These are phyloP conservation scores for Dicyrtoma fusca DNA, from an alignment of 2,888 invertebrate species.

Conservation along the genomic window DNA sequence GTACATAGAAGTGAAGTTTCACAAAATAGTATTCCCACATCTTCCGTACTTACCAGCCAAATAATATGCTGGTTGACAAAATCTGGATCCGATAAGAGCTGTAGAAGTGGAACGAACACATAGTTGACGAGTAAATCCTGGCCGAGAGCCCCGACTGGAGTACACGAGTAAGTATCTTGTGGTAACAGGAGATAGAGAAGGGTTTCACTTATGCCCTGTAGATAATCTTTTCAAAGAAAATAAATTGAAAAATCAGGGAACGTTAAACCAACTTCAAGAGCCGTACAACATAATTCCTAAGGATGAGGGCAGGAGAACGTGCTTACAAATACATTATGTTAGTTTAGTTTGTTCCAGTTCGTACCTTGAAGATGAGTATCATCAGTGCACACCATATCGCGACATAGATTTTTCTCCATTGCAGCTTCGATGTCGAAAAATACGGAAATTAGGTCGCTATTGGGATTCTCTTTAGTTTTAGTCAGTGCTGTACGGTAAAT, in stretches of 20 bases:
- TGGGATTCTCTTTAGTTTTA: constrained; percentile 59
- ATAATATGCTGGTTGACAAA: constrained; percentile 87
- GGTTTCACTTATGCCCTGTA: constrained; percentile 79
- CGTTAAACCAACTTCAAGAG: too few relatives aligned
- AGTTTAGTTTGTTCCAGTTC: too few relatives aligned
- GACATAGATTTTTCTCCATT: constrained; percentile 79
- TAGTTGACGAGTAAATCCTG: constrained; percentile 77
- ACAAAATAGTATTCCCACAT: not conserved
- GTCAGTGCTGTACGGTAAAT: constrained; percentile 78
- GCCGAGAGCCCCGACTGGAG: constrained; percentile 75
- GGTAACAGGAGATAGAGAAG: constrained; percentile 80
- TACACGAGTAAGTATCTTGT: constrained; percentile 81
- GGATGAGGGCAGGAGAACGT: not conserved
- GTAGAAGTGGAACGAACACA: constrained; percentile 71
- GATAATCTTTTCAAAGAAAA: constrained; percentile 67
- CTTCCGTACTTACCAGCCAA: constrained; percentile 69
- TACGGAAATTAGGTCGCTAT: constrained; percentile 68
- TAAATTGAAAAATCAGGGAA: not conserved
- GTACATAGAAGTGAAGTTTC: too few relatives aligned
- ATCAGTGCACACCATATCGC: constrained; percentile 78
- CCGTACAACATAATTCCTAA: constrained; percentile 6
- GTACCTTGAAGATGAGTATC: constrained; percentile 64
- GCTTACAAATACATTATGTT: too few relatives aligned
- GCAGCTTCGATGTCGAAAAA: constrained; percentile 89
- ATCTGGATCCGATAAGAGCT: constrained; percentile 82